Evolutionary conservation across 2,797 vertebrate species (phyloP), one percentile per base, ranked within the genome.

Genomic region (Eospalax fontanierii): DNA sequence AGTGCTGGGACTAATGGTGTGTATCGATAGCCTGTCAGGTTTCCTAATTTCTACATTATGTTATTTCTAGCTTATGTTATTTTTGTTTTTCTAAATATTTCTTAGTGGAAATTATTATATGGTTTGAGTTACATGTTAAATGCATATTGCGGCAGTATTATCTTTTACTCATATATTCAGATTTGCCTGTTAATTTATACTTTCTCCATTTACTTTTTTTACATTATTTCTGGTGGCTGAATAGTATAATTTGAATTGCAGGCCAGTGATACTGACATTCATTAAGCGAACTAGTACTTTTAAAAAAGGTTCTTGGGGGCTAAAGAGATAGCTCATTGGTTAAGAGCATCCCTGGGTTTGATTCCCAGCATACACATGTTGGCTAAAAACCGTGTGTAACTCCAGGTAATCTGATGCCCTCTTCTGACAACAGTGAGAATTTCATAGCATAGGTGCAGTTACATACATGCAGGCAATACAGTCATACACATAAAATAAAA

Each of bases 41-140:
- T 66, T 63, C 3, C 61, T 63, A 40, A 79, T 54, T 85, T 80
- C 28, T 80, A 2, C 0, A 21, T 59, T 38, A 8, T 71, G 74
- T 66, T n/a, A 57, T 90, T 73, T 85, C 78, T 70, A 28, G 61
- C 78, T 54, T n/a, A 9, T 18, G 33, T 4, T 92, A 38, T 7
- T 24, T 65, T 65, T 65, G 9, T 61, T 88, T 89, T 78, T 63
- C 38, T 63, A 79, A 11, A 16, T 84, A 71, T 78, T 89, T 50
- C 35, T 94, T 35, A 50, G 6, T 63, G 24, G 71, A 71, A 50
- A 71, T 40, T 38, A 54, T 46, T 50, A 50, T 4, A 18, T 68
- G 35, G 21, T 35, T 28, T 88, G 43, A 63, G 65, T 57, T 80
- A n/a, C 24, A 38, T 70, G 65, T 71, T 50, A 65, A 65, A 38